Evolutionary conservation across 2,888 invertebrate species (phyloP), one percentile per base, ranked within the genome.

Genomic region (Pheosia tremula): DNA sequence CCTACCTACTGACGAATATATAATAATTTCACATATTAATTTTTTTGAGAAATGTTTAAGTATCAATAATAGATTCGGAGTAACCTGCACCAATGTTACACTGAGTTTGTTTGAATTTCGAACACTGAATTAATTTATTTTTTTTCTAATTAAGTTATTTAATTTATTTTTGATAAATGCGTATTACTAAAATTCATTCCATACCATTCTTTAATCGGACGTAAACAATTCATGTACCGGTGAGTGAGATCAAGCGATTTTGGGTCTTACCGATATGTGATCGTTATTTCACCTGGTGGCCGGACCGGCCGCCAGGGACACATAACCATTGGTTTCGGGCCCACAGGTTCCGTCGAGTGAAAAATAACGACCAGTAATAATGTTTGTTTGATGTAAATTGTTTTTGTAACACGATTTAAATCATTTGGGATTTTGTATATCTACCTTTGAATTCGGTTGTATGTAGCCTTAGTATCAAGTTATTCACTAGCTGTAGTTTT

Each of bases 241-340:
- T 72, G 73, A 80, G 77, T 77, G 72, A 69, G 74, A 70, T 67
- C 65, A 64, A 66, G 59, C 63, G 71, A 71, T 74, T 62, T 77
- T 66, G 67, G 71, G 66, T 68, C 66, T 77, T 75, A 75, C 78
- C 76, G 78, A 54, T 54, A 54, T 71, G 76, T 82, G 83, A 86
- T 88, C 84, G 89, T 87, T 89, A 88, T 88, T 88, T 88, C 88
- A 88, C 86, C 86, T 84, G 82, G 77, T 79, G 74, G 69, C 74
- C 62, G 80, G 77, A 85, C 83, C 74, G 83, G 68, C 67, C 88
- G 66, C 88, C 56, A 56, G 89, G 88, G 90, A 86, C 80, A 72
- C 79, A 86, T 87, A 85, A 83, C 80, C 71, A 79, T 79, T 78
- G 78, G 72, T 72, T 81, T 73, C 74, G 75, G 77, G 77, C 78